These are phyloP conservation scores for Bradypodion ventrale DNA, from an alignment of 2,797 vertebrate genomes.

Conservation along the genomic window DNA sequence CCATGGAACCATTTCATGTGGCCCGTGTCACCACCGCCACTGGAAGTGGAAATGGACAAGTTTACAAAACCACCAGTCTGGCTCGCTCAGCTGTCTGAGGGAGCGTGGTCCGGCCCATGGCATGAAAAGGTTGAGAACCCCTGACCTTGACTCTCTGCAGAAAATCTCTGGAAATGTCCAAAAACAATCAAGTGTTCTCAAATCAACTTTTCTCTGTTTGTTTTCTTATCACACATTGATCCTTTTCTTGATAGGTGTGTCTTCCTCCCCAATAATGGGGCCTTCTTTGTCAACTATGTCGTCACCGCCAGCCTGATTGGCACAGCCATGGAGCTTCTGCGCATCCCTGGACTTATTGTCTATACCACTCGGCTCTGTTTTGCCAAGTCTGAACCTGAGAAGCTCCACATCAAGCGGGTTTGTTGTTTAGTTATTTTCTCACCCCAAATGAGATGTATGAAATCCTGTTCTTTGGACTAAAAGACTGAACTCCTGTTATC, in stretches of 20 bases:
- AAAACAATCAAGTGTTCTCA: neutral
- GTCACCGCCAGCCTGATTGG: slow-evolving; percentile 92
- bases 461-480: neutral
- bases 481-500: neutral
- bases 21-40: no score
- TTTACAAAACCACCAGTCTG: no score
- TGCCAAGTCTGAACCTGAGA: slow-evolving; percentile 90
- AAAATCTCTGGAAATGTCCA: neutral
- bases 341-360: slow-evolving; percentile 86
- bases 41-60: no score
- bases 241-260: slow-evolving; percentile 83
- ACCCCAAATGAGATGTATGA: rapidly evolving
- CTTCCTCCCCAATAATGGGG: slow-evolving; percentile 95
- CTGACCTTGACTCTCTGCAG: neutral
- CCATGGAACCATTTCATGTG: no score
- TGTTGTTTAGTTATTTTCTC: neutral
- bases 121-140: no score
- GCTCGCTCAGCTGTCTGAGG: no score
- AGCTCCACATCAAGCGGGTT: slow-evolving; percentile 92
- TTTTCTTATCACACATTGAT: neutral
- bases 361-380: slow-evolving; percentile 90
- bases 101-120: no score
- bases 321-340: slow-evolving; percentile 92
- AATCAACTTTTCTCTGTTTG: neutral
- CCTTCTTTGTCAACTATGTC: slow-evolving; percentile 96